These are phyloP conservation scores for Strigamia transsilvanica DNA, from an alignment of 2,888 invertebrate species.

Conservation along the genomic window DNA sequence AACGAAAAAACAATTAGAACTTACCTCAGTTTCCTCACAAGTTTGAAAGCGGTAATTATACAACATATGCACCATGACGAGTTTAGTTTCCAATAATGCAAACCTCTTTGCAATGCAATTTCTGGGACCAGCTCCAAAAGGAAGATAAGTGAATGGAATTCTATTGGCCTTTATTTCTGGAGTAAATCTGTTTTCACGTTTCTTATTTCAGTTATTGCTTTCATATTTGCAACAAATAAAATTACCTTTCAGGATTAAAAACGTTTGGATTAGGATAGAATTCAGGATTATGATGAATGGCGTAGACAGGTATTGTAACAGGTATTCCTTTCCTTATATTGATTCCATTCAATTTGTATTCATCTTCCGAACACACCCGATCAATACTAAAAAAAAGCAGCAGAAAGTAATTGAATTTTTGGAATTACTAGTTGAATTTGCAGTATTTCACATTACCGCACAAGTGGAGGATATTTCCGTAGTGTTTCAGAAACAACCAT, in stretches of 20 bases:
- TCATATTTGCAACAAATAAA: not conserved
- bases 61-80: slow-evolving; percentile 51
- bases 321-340: slow-evolving; percentile 50
- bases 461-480: slow-evolving; percentile 34
- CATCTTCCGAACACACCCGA: slow-evolving; percentile 40
- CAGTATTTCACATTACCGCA: not conserved
- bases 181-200: slow-evolving; percentile 56
- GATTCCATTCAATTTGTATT: slow-evolving; percentile 48
- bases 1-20: not conserved
- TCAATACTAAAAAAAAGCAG: slow-evolving; percentile 50
- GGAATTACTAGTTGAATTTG: not conserved
- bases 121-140: slow-evolving; percentile 59
- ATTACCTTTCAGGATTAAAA: slow-evolving; percentile 55
- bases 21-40: not conserved
- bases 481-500: slow-evolving; percentile 32
- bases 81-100: slow-evolving; percentile 59
- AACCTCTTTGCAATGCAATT: slow-evolving; percentile 60
- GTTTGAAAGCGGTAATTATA: not conserved
- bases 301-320: slow-evolving; percentile 44
- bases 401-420: no score
- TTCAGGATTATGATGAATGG: slow-evolving; percentile 54
- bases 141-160: slow-evolving; percentile 59
- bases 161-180: slow-evolving; percentile 56
- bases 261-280: slow-evolving; percentile 54
- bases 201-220: not conserved